phyloP scores from a whole-genome alignment of 1,140 invertebrate genomes.

The Penaeus japonicus region DNA sequence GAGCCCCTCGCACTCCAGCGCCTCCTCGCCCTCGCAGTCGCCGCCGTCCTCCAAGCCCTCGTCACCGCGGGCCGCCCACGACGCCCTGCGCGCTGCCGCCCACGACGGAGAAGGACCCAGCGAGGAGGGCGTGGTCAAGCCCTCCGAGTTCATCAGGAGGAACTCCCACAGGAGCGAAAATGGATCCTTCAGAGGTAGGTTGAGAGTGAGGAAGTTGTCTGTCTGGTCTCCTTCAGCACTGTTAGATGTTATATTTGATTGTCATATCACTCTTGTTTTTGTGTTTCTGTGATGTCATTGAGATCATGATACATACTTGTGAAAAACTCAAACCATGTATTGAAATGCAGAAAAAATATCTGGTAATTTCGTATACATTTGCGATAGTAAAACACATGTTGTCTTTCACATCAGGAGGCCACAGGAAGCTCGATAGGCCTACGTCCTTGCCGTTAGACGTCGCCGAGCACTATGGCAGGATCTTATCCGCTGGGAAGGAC shows the following conservation, averaged over 20 bases:
- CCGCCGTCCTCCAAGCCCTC: slow-evolving; percentile 25
- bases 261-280: background rate
- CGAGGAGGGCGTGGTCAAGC: slow-evolving; percentile 71
- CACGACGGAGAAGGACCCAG: slow-evolving; percentile 61
- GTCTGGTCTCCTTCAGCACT: too few species aligned
- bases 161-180: slow-evolving; percentile 35
- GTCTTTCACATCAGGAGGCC: background rate
- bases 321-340: too few species aligned
- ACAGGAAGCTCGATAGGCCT: slow-evolving; percentile 41
- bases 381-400: background rate
- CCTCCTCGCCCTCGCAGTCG: background rate
- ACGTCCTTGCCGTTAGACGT: slow-evolving; percentile 57
- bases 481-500: slow-evolving; percentile 28
- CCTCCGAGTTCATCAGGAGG: slow-evolving; percentile 67
- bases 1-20: background rate
- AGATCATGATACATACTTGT: too few species aligned
- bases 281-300: too few species aligned
- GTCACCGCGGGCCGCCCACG: slow-evolving; percentile 47
- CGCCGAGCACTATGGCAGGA: slow-evolving; percentile 42
- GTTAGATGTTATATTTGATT: too few species aligned
- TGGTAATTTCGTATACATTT: too few species aligned
- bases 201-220: too few species aligned
- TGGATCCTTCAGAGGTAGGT: slow-evolving; percentile 21
- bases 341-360: too few species aligned
- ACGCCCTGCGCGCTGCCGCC: slow-evolving; percentile 30